Evolutionary conservation across 2,113 vertebrate species (phyloP).

Genomic region (Psittacara wagleri): DNA sequence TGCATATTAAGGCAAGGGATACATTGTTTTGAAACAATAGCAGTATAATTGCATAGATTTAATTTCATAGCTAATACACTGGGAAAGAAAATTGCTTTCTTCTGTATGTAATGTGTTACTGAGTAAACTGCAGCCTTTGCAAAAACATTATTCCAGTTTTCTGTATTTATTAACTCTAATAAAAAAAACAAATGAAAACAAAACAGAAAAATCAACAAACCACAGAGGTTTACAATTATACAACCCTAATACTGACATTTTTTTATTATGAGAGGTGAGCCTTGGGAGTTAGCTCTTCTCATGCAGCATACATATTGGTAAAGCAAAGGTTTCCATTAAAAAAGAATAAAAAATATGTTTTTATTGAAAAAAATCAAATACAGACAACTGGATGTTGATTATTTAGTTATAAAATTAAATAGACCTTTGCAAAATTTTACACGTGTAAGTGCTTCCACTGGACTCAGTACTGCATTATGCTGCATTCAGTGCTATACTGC

Average conservation of each 20-base stretch:
- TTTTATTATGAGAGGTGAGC: background rate
- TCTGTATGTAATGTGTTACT: background rate
- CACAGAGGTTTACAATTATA: background rate
- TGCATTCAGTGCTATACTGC: background rate
- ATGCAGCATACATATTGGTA: background rate
- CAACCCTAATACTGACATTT: background rate
- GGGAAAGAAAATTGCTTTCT: background rate
- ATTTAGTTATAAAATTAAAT: background rate
- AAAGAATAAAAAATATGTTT: background rate
- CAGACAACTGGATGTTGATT: background rate
- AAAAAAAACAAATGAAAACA: background rate
- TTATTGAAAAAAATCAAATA: background rate
- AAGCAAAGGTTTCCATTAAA: background rate
- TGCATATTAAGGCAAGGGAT: background rate
- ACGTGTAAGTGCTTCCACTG: background rate
- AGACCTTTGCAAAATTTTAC: background rate
- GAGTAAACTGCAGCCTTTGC: background rate
- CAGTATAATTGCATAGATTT: background rate
- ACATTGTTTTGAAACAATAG: background rate
- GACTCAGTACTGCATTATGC: background rate
- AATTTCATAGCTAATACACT: background rate
- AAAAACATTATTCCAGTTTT: background rate
- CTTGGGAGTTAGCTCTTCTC: background rate
- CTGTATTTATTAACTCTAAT: background rate
- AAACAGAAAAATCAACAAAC: background rate